Evolutionary conservation across 2,797 vertebrate genomes (phyloP), one percentile per base, ranked within the genome.

Genomic region (Pogoniulus pusillus): DNA sequence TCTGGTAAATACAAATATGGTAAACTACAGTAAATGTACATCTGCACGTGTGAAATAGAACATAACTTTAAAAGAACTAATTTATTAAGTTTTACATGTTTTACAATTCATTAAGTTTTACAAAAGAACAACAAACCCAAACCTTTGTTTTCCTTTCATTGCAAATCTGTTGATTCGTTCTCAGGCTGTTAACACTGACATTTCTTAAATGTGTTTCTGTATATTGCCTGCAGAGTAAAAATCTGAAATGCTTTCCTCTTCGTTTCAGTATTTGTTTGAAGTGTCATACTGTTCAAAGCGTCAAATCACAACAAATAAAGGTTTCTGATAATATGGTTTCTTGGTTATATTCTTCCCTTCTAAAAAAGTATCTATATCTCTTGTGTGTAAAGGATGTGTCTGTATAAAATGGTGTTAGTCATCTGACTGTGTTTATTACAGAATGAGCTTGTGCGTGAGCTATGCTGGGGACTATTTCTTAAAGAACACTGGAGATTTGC

Each of bases 241-340:
- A 87, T 23, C 14, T 59, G 32, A 79, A 71, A 35, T 20, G 43
- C 35, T 76, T 82, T 73, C 26, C 37, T 70, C n/a, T 84, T 91
- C 35, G 24, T 65, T 91, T 87, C 71, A 70, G n/a, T 43, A 47
- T 65, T 70, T 65, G 5, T 83, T 47, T 59, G 55, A 83, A 59
- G 45, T 17, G 70, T 34, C n/a, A n/a, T n/a, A n/a, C n/a, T 65
- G 5, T 83, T 47, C 57, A 55, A 83, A 59, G 45, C 16, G 68
- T 34, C 34, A 84, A 76, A 35, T 58, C 24, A 53, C 62, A 87
- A 29, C 18, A 75, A 94, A 94, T 94, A 78, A 88, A 94, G n/a
- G n/a, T 34, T 87, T 62, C 77, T 70, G 35, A 41, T 66, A n/a
- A 34, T 35, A 34, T 23, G 60, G 10, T 45, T 90, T 72, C 49